Percentiles rank a stretch among this genome's conserved stretches.
Evolutionary conservation across 2,797 vertebrate species (phyloP).

Genomic region (Tenualosa ilisha): DNA sequence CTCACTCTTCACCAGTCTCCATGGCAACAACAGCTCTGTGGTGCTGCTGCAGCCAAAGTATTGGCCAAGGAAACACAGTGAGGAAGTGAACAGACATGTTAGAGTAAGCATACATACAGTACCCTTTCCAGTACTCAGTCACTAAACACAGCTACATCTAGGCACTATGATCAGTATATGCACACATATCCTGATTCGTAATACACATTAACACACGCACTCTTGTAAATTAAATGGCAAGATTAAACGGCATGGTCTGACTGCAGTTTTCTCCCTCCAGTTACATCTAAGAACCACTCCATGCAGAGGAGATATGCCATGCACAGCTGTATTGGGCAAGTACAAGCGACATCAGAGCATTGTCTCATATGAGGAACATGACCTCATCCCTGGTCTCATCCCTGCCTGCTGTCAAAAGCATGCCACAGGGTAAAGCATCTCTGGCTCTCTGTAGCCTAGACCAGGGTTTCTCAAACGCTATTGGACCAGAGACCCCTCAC

Average conservation of each 20-base stretch:
- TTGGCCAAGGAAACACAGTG: slow-evolving; percentile 50
- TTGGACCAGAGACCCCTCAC: no score
- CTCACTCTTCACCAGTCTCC: slow-evolving; percentile 46
- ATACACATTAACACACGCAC: no score
- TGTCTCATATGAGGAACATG: not conserved
- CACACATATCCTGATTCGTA: not conserved
- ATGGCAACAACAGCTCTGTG: slow-evolving; percentile 33
- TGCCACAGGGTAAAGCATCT: no score
- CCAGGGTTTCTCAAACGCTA: no score
- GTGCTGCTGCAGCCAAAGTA: slow-evolving; percentile 24
- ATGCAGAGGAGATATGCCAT: slow-evolving; percentile 26
- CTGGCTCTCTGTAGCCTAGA: no score
- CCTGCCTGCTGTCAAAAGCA: slow-evolving; percentile 39
- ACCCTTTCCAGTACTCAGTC: not conserved
- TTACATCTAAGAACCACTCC: slow-evolving; percentile 66
- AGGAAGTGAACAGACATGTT: slow-evolving; percentile 41
- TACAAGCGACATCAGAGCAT: not conserved
- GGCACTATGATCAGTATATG: not conserved
- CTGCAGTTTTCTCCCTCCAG: slow-evolving; percentile 52
- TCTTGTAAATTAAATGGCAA: no score
- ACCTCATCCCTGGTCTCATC: slow-evolving; percentile 47
- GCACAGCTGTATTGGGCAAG: no score
- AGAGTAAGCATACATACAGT: not conserved
- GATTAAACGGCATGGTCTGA: not conserved
- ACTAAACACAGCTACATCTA: not conserved